Percentiles rank a stretch among this genome's conserved stretches.
Evolutionary conservation across 2,888 invertebrate genomes (phyloP).

Genomic region (Rhyacophila evoluta): DNA sequence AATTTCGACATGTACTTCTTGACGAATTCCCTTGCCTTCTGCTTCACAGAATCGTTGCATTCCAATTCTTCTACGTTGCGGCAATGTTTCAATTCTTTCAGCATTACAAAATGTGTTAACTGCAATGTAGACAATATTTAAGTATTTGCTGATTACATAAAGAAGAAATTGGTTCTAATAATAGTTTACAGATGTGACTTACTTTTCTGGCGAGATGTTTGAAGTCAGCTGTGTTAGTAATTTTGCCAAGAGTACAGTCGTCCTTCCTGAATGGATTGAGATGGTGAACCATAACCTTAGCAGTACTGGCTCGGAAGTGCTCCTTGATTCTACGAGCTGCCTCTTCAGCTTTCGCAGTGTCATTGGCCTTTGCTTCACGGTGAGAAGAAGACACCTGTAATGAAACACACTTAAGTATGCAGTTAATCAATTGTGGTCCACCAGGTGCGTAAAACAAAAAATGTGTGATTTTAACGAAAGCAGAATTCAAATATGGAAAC

Average conservation of each 20-base stretch:
- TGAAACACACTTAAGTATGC: too few relatives aligned
- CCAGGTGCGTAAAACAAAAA: too few relatives aligned
- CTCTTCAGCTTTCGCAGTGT: constrained; percentile 62
- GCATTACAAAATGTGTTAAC: constrained; percentile 95
- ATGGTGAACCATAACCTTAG: constrained; percentile 85
- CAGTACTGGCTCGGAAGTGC: constrained; percentile 83
- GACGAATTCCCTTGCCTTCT: constrained; percentile 95
- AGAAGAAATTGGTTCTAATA: not conserved
- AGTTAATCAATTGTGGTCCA: too few relatives aligned
- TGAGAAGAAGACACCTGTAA: constrained; percentile 13
- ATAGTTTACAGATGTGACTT: too few relatives aligned
- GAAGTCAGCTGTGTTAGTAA: constrained; percentile 91
- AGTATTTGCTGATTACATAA: not conserved
- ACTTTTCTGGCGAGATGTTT: constrained; percentile 95
- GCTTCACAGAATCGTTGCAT: constrained; percentile 91
- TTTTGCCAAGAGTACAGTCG: constrained; percentile 86
- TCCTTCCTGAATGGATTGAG: constrained; percentile 90
- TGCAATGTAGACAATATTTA: constrained; percentile 64
- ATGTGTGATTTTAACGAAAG: too few relatives aligned
- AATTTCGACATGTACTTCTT: constrained; percentile 97
- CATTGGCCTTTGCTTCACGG: constrained; percentile 57
- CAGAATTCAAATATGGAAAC: too few relatives aligned
- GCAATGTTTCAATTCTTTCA: constrained; percentile 94
- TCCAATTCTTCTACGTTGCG: constrained; percentile 86
- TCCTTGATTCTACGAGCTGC: constrained; percentile 83